Evolutionary conservation across 2,888 invertebrate genomes (phyloP).

Genomic region (Melitaea athalia): DNA sequence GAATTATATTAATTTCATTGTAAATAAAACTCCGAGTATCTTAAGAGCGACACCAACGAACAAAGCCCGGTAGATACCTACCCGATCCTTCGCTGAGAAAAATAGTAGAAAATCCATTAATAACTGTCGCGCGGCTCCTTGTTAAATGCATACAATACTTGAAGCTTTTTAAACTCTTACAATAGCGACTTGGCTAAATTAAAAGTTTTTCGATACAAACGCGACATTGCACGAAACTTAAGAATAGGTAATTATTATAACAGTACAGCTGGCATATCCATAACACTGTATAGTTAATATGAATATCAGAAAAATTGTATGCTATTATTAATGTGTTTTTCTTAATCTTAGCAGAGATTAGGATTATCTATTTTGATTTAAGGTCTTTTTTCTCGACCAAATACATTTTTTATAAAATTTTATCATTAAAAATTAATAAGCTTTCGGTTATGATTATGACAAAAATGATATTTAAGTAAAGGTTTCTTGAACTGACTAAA

Average conservation of each 20-base stretch:
- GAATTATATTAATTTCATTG: slow-evolving; percentile 32
- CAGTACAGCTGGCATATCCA: slow-evolving; percentile 47
- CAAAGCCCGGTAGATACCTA: slow-evolving; percentile 70
- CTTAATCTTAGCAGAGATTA: not conserved
- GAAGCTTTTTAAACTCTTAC: slow-evolving; percentile 81
- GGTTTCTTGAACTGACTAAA: too few relatives aligned
- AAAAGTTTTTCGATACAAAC: slow-evolving; percentile 81
- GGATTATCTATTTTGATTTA: too few relatives aligned
- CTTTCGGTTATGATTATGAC: too few relatives aligned
- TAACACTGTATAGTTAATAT: not conserved
- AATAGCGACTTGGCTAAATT: slow-evolving; percentile 81
- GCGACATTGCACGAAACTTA: slow-evolving; percentile 79
- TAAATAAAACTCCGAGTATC: slow-evolving; percentile 39
- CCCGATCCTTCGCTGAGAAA: slow-evolving; percentile 78
- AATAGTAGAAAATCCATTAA: slow-evolving; percentile 80
- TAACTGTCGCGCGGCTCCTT: slow-evolving; percentile 79
- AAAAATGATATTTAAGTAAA: too few relatives aligned
- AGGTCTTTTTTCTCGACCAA: too few relatives aligned
- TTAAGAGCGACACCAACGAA: slow-evolving; percentile 51
- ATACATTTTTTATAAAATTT: too few relatives aligned
- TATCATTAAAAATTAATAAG: too few relatives aligned
- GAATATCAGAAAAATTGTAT: not conserved
- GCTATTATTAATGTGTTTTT: not conserved
- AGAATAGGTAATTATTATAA: slow-evolving; percentile 73
- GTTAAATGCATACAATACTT: slow-evolving; percentile 83